phyloP scores from a whole-genome alignment of 2,797 vertebrate genomes.

The Streptopelia turtur region DNA sequence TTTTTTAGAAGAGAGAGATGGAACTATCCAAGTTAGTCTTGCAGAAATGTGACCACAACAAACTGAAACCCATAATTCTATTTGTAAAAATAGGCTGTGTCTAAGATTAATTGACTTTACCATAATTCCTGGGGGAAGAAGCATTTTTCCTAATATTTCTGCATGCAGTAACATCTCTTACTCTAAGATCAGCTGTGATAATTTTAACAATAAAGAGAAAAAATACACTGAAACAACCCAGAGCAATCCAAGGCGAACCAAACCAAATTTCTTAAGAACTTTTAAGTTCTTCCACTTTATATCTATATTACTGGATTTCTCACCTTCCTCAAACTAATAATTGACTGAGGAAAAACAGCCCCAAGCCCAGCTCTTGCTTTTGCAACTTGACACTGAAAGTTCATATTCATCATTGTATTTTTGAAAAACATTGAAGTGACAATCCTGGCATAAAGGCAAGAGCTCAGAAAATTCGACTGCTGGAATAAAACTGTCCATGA shows the following conservation, averaged over 20 bases:
- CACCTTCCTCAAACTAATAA: constrained; percentile 4
- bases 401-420: neutral
- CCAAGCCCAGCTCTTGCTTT: neutral
- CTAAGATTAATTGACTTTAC: neutral
- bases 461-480: constrained; percentile 13
- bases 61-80: constrained; percentile 28
- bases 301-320: neutral
- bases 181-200: neutral
- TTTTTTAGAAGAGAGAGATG: constrained; percentile 23
- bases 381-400: neutral
- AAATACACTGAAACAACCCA: neutral
- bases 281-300: neutral
- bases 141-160: neutral
- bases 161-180: neutral
- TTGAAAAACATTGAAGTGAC: neutral
- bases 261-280: neutral
- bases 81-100: constrained; percentile 27
- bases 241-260: neutral
- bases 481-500: constrained; percentile 30
- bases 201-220: neutral
- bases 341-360: neutral
- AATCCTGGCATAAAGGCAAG: neutral
- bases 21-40: neutral
- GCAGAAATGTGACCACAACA: constrained; percentile 42
- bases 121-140: constrained; percentile 1